A percentile compares a stretch with the other conserved stretches of the same genome.
These are phyloP conservation scores for Limanda limanda DNA, from an alignment of 2,113 vertebrate genomes.

Conservation along the genomic window DNA sequence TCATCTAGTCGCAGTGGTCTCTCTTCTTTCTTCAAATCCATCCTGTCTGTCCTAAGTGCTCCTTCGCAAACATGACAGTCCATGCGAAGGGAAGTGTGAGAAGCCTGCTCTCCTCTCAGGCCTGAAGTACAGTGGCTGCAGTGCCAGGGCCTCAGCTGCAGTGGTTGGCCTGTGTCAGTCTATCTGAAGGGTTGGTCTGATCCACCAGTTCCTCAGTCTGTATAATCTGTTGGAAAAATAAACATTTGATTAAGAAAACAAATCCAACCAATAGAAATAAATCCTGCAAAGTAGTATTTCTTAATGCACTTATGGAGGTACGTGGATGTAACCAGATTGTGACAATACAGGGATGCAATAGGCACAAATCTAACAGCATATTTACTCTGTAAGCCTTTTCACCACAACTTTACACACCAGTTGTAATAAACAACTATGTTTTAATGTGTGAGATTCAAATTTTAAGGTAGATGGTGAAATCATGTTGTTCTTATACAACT, in stretches of 20 bases:
- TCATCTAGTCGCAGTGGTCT: constrained; percentile 89
- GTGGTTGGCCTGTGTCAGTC: constrained; percentile 40
- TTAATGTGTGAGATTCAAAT: not conserved
- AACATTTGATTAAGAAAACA: constrained; percentile 1
- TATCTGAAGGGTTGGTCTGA: constrained; percentile 14
- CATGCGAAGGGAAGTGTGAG: constrained; percentile 59
- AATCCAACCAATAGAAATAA: not conserved
- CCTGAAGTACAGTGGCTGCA: constrained; percentile 39
- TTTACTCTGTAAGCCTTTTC: not conserved
- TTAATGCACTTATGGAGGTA: no score
- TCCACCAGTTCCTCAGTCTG: constrained; percentile 46
- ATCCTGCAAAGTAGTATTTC: not conserved
- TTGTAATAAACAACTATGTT: not conserved
- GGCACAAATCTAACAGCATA: not conserved
- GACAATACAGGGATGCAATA: not conserved
- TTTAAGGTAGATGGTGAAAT: not conserved
- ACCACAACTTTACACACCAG: not conserved
- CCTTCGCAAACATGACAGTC: constrained; percentile 78
- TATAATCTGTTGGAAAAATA: constrained; percentile 54
- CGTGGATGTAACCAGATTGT: no score
- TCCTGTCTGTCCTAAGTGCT: constrained; percentile 86
- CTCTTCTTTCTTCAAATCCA: constrained; percentile 62
- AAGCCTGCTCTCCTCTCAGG: constrained; percentile 60
- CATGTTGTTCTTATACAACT: not conserved
- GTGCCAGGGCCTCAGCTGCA: constrained; percentile 13